A percentile compares a stretch with the other conserved stretches of the same genome.
Evolutionary conservation across 2,113 vertebrate genomes (phyloP).

Genomic region (Mustela nigripes): DNA sequence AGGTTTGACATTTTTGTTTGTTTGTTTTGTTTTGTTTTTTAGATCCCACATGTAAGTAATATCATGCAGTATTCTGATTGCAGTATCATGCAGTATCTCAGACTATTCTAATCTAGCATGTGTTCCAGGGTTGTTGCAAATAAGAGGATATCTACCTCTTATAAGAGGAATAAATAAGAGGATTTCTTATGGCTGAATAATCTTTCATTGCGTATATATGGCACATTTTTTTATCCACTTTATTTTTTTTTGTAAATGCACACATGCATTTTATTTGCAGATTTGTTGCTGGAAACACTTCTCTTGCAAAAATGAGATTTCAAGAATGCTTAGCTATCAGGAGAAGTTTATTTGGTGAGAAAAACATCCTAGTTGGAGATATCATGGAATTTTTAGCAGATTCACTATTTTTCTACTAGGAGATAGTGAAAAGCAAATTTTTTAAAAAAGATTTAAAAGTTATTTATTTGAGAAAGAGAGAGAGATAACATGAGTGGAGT

Average conservation of each 20-base stretch:
- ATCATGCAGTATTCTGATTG: neutral
- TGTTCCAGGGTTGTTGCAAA: neutral
- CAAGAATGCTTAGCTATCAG: conserved; percentile 67
- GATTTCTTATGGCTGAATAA: neutral
- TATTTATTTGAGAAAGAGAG: too few species aligned
- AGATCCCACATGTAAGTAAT: neutral
- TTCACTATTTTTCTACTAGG: conserved; percentile 65
- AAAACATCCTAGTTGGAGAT: conserved; percentile 77
- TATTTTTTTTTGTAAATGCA: neutral
- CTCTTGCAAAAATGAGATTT: conserved; percentile 72
- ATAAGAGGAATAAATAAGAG: too few species aligned
- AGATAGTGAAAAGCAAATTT: conserved; percentile 62
- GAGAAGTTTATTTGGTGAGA: conserved; percentile 69
- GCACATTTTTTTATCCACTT: neutral
- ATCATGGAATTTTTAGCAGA: conserved; percentile 80
- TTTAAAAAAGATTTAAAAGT: too few species aligned
- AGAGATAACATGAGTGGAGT: too few species aligned
- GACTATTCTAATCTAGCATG: neutral
- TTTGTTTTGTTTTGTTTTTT: neutral
- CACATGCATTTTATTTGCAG: conserved; percentile 66
- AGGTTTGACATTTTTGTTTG: neutral
- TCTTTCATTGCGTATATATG: neutral
- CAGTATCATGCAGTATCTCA: neutral
- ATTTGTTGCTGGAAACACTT: conserved; percentile 51
- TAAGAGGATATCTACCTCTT: neutral